These are phyloP conservation scores for Oncorhynchus kisutch DNA, from an alignment of 2,113 vertebrate species.

Conservation along the genomic window DNA sequence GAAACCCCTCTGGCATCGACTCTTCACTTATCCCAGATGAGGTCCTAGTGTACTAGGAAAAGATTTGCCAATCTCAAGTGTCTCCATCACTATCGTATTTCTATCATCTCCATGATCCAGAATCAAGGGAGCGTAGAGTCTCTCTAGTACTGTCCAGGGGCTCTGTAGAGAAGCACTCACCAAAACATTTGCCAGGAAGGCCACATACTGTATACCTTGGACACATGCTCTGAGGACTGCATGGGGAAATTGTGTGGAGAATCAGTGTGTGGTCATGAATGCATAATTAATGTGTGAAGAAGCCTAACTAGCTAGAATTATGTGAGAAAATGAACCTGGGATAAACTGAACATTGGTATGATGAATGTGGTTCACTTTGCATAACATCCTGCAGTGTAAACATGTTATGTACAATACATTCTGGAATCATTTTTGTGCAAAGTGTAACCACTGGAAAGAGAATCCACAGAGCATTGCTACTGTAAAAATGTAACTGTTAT, in stretches of 20 bases:
- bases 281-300: not conserved
- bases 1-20: too few species aligned
- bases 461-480: too few species aligned
- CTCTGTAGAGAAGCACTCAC: too few species aligned
- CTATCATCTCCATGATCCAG: not conserved
- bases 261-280: not conserved
- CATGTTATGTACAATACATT: not conserved
- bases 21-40: too few species aligned
- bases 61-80: not conserved
- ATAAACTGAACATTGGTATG: not conserved
- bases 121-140: not conserved
- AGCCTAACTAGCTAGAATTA: not conserved
- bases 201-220: not conserved
- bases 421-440: too few species aligned
- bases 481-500: too few species aligned
- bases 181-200: not conserved
- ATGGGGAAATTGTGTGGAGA: not conserved
- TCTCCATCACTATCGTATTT: not conserved
- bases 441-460: too few species aligned
- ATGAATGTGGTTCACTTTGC: not conserved
- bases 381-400: not conserved
- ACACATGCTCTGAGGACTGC: not conserved
- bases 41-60: not conserved
- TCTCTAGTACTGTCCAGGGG: not conserved
- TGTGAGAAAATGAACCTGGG: not conserved